Evolutionary conservation across 1,140 invertebrate genomes (phyloP), one percentile per base, ranked within the genome.

Genomic region (Pseudomyrmex pallidus): DNA sequence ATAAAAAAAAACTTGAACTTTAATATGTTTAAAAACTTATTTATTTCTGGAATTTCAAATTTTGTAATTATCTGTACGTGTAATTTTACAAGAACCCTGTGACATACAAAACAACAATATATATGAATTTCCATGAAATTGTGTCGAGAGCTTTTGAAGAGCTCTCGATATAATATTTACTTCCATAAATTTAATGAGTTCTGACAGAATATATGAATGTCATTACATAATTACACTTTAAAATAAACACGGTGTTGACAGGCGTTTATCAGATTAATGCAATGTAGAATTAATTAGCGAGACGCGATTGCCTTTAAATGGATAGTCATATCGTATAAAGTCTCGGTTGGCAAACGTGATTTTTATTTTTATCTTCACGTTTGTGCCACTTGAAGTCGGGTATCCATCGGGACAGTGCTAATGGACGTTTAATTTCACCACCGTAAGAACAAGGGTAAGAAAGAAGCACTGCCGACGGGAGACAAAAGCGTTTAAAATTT

Each of bases 401-500:
- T 46, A 48, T 70, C 66, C 22, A 78, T 78, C 35, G 62, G 50
- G 22, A 57, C 54, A 61, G 17, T 57, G 68, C 57, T 67, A 82
- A 82, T 73, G 62, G 54, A 82, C 35, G 44, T 54, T 46, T 20
- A 68, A 85, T 83, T 85, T 74, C 12, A 7, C 50, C 44, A 35
- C 48, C n/a, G 48, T 48, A 64, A 22, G 5, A 12, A 50, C 22
- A 13, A n/a, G 46, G 12, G 7, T 20, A 80, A 44, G 5, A 10
- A 72, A 63, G 46, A 70, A 50, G 61, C 7, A 52, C 1, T 35
- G 20, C 9, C 20, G 46, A 44, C 67, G 8, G 35, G 54, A 72
- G 78, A 67, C 68, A 83, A 85, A 85, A 56, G 56, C 70, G 54
- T 83, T 85, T 74, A 85, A 85, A 85, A 68, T 74, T 85, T 85